These are phyloP conservation scores for Archivesica marissinica DNA, from an alignment of 1,140 invertebrate genomes.

Conservation along the genomic window DNA sequence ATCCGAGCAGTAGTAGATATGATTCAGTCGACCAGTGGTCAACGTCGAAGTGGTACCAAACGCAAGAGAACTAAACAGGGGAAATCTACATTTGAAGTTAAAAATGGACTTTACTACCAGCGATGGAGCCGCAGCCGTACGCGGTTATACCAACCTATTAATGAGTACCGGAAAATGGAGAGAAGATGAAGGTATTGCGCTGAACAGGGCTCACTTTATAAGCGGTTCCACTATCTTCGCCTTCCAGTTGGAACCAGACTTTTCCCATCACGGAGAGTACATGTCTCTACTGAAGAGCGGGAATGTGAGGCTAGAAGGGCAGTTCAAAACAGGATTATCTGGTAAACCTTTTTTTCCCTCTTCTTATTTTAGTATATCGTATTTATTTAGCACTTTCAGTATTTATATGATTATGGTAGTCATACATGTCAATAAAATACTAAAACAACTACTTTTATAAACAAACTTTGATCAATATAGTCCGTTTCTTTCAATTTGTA, in stretches of 20 bases:
- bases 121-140: constrained; percentile 14
- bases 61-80: neutral
- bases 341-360: neutral
- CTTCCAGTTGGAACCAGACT: constrained; percentile 60
- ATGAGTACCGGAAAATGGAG: constrained; percentile 43
- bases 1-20: neutral
- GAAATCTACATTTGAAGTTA: neutral
- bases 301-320: constrained; percentile 34
- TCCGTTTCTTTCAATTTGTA: constrained; percentile 27
- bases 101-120: constrained; percentile 47
- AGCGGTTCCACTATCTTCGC: constrained; percentile 39
- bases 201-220: constrained; percentile 31
- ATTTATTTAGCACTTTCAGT: too few species aligned
- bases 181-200: constrained; percentile 16
- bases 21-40: neutral
- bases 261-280: constrained; percentile 42
- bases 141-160: constrained; percentile 33
- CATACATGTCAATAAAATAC: neutral
- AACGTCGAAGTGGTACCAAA: neutral
- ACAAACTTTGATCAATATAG: neutral
- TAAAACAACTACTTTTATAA: neutral
- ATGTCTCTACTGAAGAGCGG: constrained; percentile 11
- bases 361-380: neutral
- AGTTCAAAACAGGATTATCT: constrained; percentile 22
- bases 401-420: too few species aligned